Evolutionary conservation across 2,888 invertebrate genomes (phyloP).

Genomic region (Stegana nigrithorax): DNA sequence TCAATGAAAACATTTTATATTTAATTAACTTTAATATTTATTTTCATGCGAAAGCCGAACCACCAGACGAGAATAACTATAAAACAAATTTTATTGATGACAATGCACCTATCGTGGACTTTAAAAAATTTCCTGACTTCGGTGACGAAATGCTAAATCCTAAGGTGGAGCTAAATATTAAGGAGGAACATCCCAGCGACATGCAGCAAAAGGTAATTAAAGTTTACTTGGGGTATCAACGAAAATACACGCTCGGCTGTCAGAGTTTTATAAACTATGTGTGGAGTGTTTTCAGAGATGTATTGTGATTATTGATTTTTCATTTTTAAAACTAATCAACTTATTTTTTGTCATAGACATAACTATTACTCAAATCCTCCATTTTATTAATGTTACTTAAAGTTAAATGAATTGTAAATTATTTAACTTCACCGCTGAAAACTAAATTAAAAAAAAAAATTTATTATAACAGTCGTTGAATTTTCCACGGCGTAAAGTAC

Average conservation of each 20-base stretch:
- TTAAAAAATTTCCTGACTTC: conserved; percentile 45
- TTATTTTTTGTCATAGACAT: background rate
- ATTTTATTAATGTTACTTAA: too few species aligned
- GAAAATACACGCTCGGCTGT: background rate
- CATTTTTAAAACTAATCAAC: background rate
- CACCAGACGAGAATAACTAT: conserved; percentile 49
- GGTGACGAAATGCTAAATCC: conserved; percentile 46
- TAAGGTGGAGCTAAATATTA: conserved; percentile 46
- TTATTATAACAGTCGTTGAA: conserved; percentile 45
- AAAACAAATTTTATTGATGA: conserved; percentile 51
- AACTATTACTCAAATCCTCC: too few species aligned
- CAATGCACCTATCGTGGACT: conserved; percentile 53
- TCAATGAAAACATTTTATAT: too few species aligned
- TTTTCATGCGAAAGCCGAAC: conserved; percentile 48
- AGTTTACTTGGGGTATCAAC: background rate
- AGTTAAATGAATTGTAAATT: background rate
- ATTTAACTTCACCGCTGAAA: background rate
- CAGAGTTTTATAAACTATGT: background rate
- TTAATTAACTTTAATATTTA: background rate
- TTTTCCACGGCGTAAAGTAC: conserved; percentile 60
- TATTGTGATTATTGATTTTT: conserved; percentile 12
- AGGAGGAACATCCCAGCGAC: conserved; percentile 44
- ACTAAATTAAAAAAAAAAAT: background rate
- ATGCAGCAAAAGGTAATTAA: conserved; percentile 35
- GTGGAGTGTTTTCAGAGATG: background rate